Percentiles rank a stretch among this genome's conserved stretches.
phyloP scores from a whole-genome alignment of 2,113 vertebrate genomes.

The Pseudorhombus dupliciocellatus region DNA sequence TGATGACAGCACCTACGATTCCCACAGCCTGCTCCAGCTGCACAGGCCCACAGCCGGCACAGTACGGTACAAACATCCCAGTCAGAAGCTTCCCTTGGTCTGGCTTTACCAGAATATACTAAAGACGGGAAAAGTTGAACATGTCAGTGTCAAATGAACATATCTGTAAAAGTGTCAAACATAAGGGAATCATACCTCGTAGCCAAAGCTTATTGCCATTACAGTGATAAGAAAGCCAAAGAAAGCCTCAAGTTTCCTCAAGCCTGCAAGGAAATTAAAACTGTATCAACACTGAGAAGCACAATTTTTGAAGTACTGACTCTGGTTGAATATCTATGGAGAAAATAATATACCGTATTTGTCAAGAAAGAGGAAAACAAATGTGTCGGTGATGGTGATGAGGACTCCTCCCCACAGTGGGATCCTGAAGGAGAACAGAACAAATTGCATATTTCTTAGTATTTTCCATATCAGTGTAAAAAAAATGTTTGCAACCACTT shows the following conservation, averaged over 20 bases:
- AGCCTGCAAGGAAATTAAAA: slow-evolving; percentile 74
- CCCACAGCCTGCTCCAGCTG: slow-evolving; percentile 95
- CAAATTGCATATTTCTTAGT: neutral
- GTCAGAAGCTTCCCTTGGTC: slow-evolving; percentile 86
- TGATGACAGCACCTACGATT: slow-evolving; percentile 95
- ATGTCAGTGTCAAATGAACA: neutral
- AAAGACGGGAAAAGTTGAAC: slow-evolving; percentile 13
- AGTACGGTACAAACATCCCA: slow-evolving; percentile 93
- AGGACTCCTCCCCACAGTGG: slow-evolving; percentile 96
- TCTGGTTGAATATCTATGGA: neutral
- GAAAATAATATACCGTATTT: slow-evolving; percentile 87
- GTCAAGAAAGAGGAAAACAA: slow-evolving; percentile 95
- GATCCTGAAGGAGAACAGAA: slow-evolving; percentile 78
- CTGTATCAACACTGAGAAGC: slow-evolving; percentile 7
- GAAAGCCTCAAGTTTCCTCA: slow-evolving; percentile 94
- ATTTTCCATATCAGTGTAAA: neutral
- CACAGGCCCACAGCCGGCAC: slow-evolving; percentile 80
- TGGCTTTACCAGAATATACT: slow-evolving; percentile 90
- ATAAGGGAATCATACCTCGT: slow-evolving; percentile 83
- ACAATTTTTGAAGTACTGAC: neutral
- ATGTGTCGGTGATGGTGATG: slow-evolving; percentile 95
- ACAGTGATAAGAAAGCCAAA: slow-evolving; percentile 94
- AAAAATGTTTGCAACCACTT: neutral
- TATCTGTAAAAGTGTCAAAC: neutral
- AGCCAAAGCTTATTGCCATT: slow-evolving; percentile 96